Percentiles rank a stretch among this genome's conserved stretches.
Conservation (phyloP, 2,888 invertebrate genomes). For the Cheilosia vernalis region DNA sequence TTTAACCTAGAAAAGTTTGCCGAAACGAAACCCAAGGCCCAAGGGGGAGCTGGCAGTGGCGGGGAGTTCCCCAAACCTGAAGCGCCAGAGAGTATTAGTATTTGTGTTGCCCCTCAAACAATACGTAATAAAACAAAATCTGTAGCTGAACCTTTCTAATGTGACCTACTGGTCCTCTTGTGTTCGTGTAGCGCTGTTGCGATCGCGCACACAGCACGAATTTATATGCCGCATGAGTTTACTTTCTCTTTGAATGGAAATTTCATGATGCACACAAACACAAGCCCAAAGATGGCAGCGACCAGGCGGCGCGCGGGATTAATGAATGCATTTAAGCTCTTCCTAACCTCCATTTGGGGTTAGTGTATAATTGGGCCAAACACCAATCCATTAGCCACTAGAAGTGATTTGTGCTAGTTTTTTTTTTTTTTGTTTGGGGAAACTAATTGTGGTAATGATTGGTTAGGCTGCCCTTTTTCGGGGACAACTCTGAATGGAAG, state of each 20-base stretch:
- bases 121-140: constrained; percentile 24
- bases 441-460: constrained; percentile 2
- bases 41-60: not conserved
- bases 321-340: constrained; percentile 33
- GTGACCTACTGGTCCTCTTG: constrained; percentile 43
- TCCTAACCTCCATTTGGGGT: constrained; percentile 30
- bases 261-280: constrained; percentile 1
- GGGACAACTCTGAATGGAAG: not conserved
- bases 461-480: not conserved
- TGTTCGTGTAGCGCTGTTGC: not conserved
- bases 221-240: constrained; percentile 25
- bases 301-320: too few relatives aligned
- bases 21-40: too few relatives aligned
- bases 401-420: not conserved
- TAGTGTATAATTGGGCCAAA: constrained; percentile 26
- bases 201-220: constrained; percentile 22
- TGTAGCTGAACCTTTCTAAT: constrained; percentile 44
- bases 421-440: not conserved
- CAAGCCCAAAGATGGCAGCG: too few relatives aligned
- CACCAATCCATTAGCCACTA: constrained; percentile 7
- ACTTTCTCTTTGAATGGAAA: constrained; percentile 51
- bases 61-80: not conserved
- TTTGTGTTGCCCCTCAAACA: not conserved
- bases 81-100: not conserved
- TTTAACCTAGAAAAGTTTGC: constrained; percentile 48